Base-by-base conservation (phyloP, 1,140 invertebrate species). In the Aricia agestis region DNA sequence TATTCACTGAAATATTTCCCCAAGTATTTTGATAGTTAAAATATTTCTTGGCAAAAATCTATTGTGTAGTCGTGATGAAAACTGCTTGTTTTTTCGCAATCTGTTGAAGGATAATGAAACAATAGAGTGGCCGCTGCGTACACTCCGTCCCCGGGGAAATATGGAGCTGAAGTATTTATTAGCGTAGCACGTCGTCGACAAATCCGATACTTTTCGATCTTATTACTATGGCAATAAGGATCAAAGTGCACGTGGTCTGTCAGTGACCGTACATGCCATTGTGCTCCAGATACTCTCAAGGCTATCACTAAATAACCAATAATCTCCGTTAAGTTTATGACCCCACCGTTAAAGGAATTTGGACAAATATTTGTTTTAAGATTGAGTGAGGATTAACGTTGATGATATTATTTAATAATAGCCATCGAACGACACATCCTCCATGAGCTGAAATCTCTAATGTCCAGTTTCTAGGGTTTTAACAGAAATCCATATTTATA, bases 151-250 rank as follows among this genome's bases (percentile, higher is more conserved):
- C 59, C 18, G 59, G 59, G 59, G 59, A 63, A 63, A 63, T 63
- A 19, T 63, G 59, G 59, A 63, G 18, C 59, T 63, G 59, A 63
- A 63, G 59, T 63, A 63, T 63, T 63, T 63, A 19, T 63, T 63
- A 19, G 19, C 59, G 17, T 63, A 3, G 59, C 36, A 36, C 36
- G 9, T 6, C 36, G 36, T 36, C 36, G 36, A 36, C 36, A 36
- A 36, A 36, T 5, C 36, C 36, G 36, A 36, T 36, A 36, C 36
- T 1, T 36, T 36, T 36, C 36, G 36, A 36, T 36, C 36, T 36
- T 36, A 36, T 36, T 2, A 36, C 36, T 5, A 36, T 36, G 9
- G 36, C 36, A 36, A 36, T 36, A 36, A 5, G 36, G 36, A 4
- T 5, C 36, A 36, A 36, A 36, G 36, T 36, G 6, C 9, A 6